Conservation (phyloP, 1,140 invertebrate genomes). For the Saccostrea cuccullata region DNA sequence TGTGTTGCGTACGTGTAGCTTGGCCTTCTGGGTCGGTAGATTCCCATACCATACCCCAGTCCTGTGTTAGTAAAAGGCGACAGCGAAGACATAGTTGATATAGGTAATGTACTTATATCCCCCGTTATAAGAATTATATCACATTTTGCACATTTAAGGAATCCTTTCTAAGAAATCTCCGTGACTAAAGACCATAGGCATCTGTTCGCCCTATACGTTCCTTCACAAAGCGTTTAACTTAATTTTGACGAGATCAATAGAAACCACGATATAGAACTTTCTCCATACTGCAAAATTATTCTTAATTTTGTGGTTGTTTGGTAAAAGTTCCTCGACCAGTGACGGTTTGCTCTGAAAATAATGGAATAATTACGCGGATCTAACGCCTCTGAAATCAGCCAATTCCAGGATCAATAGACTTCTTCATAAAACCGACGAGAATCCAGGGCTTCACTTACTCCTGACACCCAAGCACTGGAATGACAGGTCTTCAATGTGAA, state of each 20-base stretch:
- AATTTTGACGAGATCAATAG: conserved; percentile 34
- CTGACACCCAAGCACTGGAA: conserved; percentile 3
- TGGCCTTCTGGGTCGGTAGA: conserved; percentile 75
- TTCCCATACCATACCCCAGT: conserved; percentile 74
- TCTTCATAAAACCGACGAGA: conserved; percentile 29
- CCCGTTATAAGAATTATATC: not conserved
- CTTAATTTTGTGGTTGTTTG: conserved; percentile 30
- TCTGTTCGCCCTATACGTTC: conserved; percentile 7
- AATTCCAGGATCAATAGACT: conserved; percentile 9
- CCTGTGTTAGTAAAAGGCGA: conserved; percentile 74
- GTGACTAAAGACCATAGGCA: conserved; percentile 13
- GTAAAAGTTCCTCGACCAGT: conserved; percentile 5
- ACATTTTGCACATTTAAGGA: not conserved
- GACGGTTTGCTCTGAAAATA: conserved; percentile 17
- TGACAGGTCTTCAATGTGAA: conserved; percentile 25
- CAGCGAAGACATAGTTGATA: conserved; percentile 56
- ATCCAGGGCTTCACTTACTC: not conserved
- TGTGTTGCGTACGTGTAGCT: conserved; percentile 77
- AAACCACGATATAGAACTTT: not conserved
- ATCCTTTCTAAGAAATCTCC: not conserved
- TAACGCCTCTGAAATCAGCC: conserved; percentile 23
- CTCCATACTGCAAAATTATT: not conserved
- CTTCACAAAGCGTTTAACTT: conserved; percentile 33
- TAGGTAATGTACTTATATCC: not conserved
- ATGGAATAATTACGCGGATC: conserved; percentile 30